phyloP scores from a whole-genome alignment of 64 coral and sea anemone species.

The Montipora efflorescens region DNA sequence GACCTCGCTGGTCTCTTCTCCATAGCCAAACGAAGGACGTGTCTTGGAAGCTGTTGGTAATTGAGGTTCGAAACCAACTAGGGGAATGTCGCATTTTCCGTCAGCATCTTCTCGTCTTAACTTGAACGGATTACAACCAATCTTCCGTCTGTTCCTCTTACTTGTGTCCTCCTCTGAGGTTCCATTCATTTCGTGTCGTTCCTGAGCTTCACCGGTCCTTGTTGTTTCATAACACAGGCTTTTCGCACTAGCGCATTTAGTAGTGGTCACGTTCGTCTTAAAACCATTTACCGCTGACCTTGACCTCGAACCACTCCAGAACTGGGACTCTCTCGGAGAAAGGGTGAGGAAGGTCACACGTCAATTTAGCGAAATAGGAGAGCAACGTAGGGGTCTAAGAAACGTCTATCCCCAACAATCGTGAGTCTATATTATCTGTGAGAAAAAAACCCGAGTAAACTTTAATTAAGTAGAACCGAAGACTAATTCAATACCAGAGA shows the following conservation, averaged over 20 bases:
- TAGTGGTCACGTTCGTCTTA: too few species aligned
- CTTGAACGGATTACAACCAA: conserved; percentile 5
- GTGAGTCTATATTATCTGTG: too few species aligned
- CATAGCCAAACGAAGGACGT: neutral
- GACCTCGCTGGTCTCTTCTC: conserved; percentile 6
- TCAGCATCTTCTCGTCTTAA: neutral
- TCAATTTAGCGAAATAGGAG: too few species aligned
- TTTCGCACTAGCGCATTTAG: neutral
- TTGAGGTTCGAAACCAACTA: neutral
- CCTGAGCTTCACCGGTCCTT: neutral
- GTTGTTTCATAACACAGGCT: neutral
- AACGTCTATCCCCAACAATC: too few species aligned
- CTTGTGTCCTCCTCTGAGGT: neutral
- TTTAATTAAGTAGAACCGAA: too few species aligned
- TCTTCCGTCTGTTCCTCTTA: neutral
- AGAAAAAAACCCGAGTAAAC: too few species aligned
- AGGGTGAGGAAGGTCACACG: too few species aligned
- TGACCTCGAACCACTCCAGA: too few species aligned
- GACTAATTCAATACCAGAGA: too few species aligned
- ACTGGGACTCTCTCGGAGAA: too few species aligned
- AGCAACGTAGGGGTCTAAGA: too few species aligned
- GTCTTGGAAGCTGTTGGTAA: neutral
- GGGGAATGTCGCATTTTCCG: neutral
- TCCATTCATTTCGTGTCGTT: neutral
- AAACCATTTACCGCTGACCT: too few species aligned